Evolutionary conservation across 2,797 vertebrate species (phyloP), one percentile per base, ranked within the genome.

Genomic region (Microctenopoma steveboyesi): DNA sequence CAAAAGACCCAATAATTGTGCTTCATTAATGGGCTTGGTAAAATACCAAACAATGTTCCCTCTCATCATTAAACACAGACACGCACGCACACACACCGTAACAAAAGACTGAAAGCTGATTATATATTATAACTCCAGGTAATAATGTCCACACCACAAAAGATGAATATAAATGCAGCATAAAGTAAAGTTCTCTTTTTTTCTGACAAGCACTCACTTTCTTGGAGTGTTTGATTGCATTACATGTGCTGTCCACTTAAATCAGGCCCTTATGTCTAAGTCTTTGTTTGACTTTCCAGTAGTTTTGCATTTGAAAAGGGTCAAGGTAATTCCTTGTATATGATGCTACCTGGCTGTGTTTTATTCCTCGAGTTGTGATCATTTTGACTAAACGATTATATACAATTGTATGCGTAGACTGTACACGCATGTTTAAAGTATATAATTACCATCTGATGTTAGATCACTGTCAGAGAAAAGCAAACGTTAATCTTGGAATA

Each of bases 1-100:
- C 46, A 79, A 80, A 69, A 54, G 52, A 63, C 52, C 25, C 54
- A 74, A 56, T 74, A 57, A 69, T 69, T 16, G 30, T 33, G 30
- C 30, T 33, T 33, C 30, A 33, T 33, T 6, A 5, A 58, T 51
- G 46, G 58, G 59, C 37, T 67, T 82, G 51, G 43, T 65, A 15
- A 72, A 71, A 69, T 22, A 60, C 51, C 56, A 75, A 61, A 60
- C 18, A 59, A 56, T 67, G 11, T 56, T 33, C 30, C 30, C 30
- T 33, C 30, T 33, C 30, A 61, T 43, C 35, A 68, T 52, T 35
- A 58, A 22, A 51, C 77, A 25, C 37, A 54, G 50, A 28, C 14
- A 46, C 2, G 18, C 28, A 30, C 28, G 28, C 16, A 10, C 58
- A 67, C 47, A 51, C 53, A 61, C 2, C 1, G 35, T 25, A 7